Conservation (phyloP, 2,797 vertebrate genomes). For the Varecia variegata region DNA sequence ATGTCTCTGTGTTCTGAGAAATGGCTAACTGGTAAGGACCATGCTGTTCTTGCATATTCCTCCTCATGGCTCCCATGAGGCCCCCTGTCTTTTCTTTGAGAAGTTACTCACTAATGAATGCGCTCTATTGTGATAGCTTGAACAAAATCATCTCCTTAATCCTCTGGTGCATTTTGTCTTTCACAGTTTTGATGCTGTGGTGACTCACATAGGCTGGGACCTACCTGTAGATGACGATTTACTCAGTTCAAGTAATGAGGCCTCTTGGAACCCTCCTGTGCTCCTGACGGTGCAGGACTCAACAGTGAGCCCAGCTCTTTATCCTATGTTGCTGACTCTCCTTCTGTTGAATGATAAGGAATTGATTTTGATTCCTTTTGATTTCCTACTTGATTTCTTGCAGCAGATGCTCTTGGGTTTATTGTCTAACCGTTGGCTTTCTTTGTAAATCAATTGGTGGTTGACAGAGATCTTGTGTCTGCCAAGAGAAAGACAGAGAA, state of each 20-base stretch:
- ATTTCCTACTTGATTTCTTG: neutral
- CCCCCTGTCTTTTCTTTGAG: neutral
- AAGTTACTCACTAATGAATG: neutral
- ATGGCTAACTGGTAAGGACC: neutral
- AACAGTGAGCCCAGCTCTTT: neutral
- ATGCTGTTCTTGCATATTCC: neutral
- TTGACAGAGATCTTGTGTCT: neutral
- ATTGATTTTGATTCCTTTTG: neutral
- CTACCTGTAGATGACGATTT: neutral
- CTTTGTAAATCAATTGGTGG: neutral
- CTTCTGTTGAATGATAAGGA: neutral
- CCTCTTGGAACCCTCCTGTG: neutral
- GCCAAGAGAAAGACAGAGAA: neutral
- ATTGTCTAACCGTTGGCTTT: neutral
- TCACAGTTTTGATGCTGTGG: neutral
- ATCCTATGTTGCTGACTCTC: neutral
- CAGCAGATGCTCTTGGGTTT: neutral
- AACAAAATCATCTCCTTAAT: neutral
- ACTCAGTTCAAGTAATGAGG: neutral
- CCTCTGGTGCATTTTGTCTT: neutral
- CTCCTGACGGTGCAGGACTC: neutral
- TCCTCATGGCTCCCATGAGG: neutral
- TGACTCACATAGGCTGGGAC: neutral
- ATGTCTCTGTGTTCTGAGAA: neutral
- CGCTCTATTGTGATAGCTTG: neutral